Evolutionary conservation across 53 echinoderm and acorn worm species (phyloP).

Genomic region (Mesocentrotus franciscanus): DNA sequence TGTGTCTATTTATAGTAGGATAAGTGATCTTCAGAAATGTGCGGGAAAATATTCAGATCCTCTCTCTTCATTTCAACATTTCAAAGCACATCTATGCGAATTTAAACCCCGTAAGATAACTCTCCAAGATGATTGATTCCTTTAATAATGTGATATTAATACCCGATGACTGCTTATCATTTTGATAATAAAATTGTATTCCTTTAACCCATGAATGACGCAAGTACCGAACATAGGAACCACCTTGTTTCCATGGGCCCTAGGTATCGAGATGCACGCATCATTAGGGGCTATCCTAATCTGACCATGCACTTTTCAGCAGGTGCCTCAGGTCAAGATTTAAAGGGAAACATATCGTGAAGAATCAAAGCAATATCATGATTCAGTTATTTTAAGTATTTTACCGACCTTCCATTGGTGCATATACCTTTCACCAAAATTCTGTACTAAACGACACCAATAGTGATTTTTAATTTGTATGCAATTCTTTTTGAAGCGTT

Average conservation of each 20-base stretch:
- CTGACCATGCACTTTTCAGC: conserved; percentile 23
- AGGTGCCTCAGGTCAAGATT: background rate
- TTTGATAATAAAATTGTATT: background rate
- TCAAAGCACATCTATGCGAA: background rate
- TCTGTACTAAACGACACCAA: background rate
- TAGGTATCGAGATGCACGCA: background rate
- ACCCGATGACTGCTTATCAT: background rate
- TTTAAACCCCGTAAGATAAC: background rate
- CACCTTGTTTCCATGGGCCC: conserved; percentile 2
- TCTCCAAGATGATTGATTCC: background rate
- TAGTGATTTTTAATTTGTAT: too few species aligned
- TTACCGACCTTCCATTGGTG: background rate
- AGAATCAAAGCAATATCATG: background rate
- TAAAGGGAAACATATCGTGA: background rate
- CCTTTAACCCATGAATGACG: background rate
- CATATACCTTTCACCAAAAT: background rate
- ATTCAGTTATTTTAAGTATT: background rate
- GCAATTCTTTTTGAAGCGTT: too few species aligned
- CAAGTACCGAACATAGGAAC: background rate
- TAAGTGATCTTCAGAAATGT: too few species aligned
- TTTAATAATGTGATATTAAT: background rate
- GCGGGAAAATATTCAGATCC: too few species aligned
- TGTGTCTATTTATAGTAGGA: too few species aligned
- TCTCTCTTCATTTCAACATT: too few species aligned
- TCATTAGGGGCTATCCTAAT: background rate